Evolutionary conservation across 1,140 invertebrate genomes (phyloP).

Genomic region (Gryon sp.): DNA sequence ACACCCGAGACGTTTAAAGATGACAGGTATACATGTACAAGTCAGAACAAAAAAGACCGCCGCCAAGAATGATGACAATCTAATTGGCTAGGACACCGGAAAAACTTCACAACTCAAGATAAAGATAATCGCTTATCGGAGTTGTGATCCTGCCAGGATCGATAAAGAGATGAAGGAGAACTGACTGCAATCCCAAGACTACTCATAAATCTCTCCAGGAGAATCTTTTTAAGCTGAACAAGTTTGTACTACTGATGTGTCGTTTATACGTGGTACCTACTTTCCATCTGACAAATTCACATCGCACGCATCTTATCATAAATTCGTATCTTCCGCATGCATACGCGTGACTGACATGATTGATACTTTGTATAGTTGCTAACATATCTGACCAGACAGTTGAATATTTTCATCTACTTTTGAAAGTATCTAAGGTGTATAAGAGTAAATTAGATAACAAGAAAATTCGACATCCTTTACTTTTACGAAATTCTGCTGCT

Average conservation of each 20-base stretch:
- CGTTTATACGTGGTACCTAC: constrained; percentile 37
- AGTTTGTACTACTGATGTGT: constrained; percentile 49
- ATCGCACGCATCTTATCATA: constrained; percentile 55
- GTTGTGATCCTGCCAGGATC: constrained; percentile 13
- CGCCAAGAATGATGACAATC: constrained; percentile 31
- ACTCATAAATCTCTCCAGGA: constrained; percentile 39
- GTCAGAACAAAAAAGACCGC: constrained; percentile 1
- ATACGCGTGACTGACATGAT: constrained; percentile 65
- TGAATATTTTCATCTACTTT: constrained; percentile 63
- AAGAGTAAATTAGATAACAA: constrained; percentile 15
- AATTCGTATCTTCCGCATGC: constrained; percentile 31
- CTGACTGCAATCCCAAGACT: constrained; percentile 22
- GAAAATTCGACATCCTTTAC: constrained; percentile 29
- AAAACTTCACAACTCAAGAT: constrained; percentile 30
- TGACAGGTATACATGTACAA: not conserved
- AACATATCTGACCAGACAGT: constrained; percentile 69
- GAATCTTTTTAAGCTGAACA: constrained; percentile 31
- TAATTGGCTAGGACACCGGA: constrained; percentile 42
- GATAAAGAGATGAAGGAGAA: constrained; percentile 45
- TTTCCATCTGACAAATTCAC: constrained; percentile 61
- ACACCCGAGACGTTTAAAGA: too few species aligned
- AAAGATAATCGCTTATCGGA: constrained; percentile 38
- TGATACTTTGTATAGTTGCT: constrained; percentile 69
- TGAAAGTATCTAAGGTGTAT: not conserved
- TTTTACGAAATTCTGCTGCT: not conserved